Conservation (phyloP, 2,797 vertebrate species). For the Synanceia verrucosa region DNA sequence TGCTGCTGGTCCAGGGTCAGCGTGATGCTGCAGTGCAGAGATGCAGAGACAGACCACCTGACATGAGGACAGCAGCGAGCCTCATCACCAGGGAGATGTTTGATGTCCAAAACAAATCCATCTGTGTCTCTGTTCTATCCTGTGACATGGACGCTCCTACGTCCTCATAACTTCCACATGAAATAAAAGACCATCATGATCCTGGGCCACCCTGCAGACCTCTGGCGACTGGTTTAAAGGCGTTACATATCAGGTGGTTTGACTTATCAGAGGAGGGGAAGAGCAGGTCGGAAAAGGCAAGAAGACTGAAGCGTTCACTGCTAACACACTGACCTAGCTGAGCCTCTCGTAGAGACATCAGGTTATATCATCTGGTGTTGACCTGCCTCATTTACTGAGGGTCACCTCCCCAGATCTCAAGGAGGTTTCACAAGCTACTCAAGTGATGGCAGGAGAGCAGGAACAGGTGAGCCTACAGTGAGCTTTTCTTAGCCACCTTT, state of each 20-base stretch:
- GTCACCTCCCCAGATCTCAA: no score
- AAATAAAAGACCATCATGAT: not conserved
- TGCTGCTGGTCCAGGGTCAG: not conserved
- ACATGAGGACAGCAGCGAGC: not conserved
- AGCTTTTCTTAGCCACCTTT: no score
- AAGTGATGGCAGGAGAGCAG: no score
- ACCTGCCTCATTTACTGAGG: no score
- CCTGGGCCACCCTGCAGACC: not conserved
- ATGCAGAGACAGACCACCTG: not conserved
- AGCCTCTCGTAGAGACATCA: not conserved
- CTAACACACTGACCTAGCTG: conserved; percentile 73
- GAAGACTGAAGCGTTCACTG: not conserved
- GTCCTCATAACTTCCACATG: not conserved
- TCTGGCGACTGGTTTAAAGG: not conserved
- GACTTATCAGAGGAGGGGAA: conserved; percentile 2
- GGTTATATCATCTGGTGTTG: no score
- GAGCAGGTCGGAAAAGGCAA: conserved; percentile 60
- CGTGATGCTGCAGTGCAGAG: not conserved
- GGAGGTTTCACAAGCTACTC: no score
- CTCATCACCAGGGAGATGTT: no score
- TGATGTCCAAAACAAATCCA: no score
- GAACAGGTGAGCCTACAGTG: no score
- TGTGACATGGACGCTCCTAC: not conserved
- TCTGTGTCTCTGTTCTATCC: not conserved
- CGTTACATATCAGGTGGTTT: conserved; percentile 10